Evolutionary conservation across 2,888 invertebrate species (phyloP).

Genomic region (Polyommatus iphigenia): DNA sequence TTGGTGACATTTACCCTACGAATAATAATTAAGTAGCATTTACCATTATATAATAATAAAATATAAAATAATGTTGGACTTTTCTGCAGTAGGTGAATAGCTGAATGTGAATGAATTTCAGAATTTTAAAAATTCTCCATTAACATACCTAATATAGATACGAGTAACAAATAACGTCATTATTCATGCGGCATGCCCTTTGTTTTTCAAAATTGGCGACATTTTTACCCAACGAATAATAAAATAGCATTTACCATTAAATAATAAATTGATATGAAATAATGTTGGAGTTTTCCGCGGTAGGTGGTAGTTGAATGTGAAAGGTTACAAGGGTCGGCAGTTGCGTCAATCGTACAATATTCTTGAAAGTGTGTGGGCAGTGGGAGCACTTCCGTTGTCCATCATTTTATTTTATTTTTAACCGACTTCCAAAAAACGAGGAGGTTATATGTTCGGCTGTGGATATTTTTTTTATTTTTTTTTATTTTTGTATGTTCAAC

Average conservation of each 20-base stretch:
- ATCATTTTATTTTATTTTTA: too few relatives aligned
- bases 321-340: slow-evolving; percentile 3
- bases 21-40: too few relatives aligned
- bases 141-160: too few relatives aligned
- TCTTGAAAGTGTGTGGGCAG: slow-evolving; percentile 2
- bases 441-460: too few relatives aligned
- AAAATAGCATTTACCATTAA: too few relatives aligned
- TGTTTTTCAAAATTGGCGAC: not conserved
- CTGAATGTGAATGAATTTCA: slow-evolving; percentile 4
- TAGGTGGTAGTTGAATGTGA: not conserved
- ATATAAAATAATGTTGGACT: not conserved
- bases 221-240: not conserved
- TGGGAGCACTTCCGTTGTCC: not conserved
- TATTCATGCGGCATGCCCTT: too few relatives aligned
- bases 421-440: too few relatives aligned
- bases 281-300: not conserved
- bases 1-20: not conserved
- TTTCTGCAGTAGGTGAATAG: not conserved
- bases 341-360: not conserved
- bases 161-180: too few relatives aligned
- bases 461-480: too few relatives aligned
- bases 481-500: too few relatives aligned
- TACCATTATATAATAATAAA: too few relatives aligned
- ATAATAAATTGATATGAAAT: not conserved
- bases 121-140: too few relatives aligned